phyloP scores from a whole-genome alignment of 35 echinoderm and acorn worm genomes.

The Patiria miniata region DNA sequence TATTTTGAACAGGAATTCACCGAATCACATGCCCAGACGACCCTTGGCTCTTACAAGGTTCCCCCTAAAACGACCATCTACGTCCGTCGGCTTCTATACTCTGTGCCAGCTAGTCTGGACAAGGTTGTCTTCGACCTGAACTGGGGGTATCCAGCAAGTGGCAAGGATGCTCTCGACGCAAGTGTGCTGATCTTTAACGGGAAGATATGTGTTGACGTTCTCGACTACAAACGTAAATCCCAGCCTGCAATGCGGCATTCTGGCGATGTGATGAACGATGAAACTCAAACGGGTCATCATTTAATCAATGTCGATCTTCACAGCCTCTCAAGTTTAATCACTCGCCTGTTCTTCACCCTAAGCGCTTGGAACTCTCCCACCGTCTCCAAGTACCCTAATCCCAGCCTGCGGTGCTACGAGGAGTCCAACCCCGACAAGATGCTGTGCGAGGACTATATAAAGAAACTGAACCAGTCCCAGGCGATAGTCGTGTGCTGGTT shows the following conservation, averaged over 20 bases:
- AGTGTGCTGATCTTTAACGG: not conserved
- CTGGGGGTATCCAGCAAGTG: slow-evolving; percentile 36
- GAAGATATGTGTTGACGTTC: not conserved
- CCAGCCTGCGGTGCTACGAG: slow-evolving; percentile 36
- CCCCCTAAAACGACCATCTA: slow-evolving; percentile 32
- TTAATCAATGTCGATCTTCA: slow-evolving; percentile 26
- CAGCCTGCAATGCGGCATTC: not conserved
- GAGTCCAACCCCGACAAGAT: slow-evolving; percentile 9
- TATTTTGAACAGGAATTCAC: not conserved
- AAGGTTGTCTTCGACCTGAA: slow-evolving; percentile 53
- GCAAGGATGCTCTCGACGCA: slow-evolving; percentile 25
- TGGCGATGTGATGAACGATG: not conserved
- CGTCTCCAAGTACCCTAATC: slow-evolving; percentile 15
- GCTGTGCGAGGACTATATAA: slow-evolving; percentile 35
- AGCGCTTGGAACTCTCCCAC: slow-evolving; percentile 32
- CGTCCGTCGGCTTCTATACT: slow-evolving; percentile 7
- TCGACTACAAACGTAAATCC: not conserved
- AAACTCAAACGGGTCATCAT: slow-evolving; percentile 5
- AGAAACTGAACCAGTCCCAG: slow-evolving; percentile 16
- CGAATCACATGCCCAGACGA: not conserved
- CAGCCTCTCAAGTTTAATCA: not conserved
- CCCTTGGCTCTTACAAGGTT: not conserved
- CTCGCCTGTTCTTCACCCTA: slow-evolving; percentile 34
- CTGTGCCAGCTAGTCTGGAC: slow-evolving; percentile 13
- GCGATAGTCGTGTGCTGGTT: slow-evolving; percentile 40